Percentiles rank a stretch among this genome's conserved stretches.
phyloP scores from a whole-genome alignment of 2,888 invertebrate species.

The Rhingia campestris region DNA sequence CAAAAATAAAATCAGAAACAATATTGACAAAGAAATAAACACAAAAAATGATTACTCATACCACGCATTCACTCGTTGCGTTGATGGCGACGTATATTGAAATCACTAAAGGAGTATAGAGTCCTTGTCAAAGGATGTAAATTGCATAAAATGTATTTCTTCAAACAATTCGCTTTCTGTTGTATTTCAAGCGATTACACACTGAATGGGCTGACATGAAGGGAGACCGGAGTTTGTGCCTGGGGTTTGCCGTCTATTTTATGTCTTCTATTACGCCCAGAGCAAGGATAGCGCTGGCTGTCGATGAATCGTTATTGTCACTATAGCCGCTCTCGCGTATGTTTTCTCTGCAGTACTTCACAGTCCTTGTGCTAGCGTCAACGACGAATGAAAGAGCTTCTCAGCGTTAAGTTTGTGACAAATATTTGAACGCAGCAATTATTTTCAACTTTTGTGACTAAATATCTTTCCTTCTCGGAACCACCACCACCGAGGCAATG shows the following conservation, averaged over 20 bases:
- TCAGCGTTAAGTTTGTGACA: slow-evolving; percentile 52
- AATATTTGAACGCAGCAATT: slow-evolving; percentile 72
- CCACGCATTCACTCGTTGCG: slow-evolving; percentile 20
- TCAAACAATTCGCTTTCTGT: slow-evolving; percentile 56
- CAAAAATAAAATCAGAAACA: slow-evolving; percentile 49
- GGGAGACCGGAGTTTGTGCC: background rate
- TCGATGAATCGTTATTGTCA: slow-evolving; percentile 42
- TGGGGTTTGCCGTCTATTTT: slow-evolving; percentile 7
- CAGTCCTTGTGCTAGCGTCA: slow-evolving; percentile 3
- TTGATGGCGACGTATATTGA: slow-evolving; percentile 33
- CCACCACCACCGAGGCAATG: background rate
- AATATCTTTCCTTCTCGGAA: slow-evolving; percentile 52
- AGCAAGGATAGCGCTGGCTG: slow-evolving; percentile 20
- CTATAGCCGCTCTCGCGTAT: slow-evolving; percentile 23
- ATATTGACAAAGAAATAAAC: slow-evolving; percentile 34
- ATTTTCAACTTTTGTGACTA: slow-evolving; percentile 61
- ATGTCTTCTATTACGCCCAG: slow-evolving; percentile 6
- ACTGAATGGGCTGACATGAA: slow-evolving; percentile 12
- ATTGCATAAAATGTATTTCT: slow-evolving; percentile 66
- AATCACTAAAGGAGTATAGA: slow-evolving; percentile 35
- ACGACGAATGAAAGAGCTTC: slow-evolving; percentile 50
- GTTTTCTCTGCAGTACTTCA: slow-evolving; percentile 23
- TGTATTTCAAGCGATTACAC: slow-evolving; percentile 63
- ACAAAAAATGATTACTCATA: slow-evolving; percentile 12
- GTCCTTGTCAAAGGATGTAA: slow-evolving; percentile 58